Evolutionary conservation across 1,140 invertebrate genomes (phyloP), one percentile per base, ranked within the genome.

Genomic region (Scaptomyza montana): DNA sequence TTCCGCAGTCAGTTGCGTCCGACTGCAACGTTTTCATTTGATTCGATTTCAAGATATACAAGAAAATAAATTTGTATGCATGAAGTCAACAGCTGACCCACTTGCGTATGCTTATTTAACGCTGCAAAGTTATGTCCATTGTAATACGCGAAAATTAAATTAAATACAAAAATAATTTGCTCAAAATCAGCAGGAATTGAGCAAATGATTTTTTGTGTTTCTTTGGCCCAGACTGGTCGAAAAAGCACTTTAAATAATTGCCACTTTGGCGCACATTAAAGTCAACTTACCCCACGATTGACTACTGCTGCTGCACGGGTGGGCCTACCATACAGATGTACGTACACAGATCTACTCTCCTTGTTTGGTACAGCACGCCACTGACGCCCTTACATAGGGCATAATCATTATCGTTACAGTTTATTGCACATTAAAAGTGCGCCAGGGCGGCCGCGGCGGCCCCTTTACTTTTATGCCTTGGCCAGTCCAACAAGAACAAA

Each of bases 391-490:
- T 61, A 73, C 78, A 86, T 77, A 82, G 73, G 75, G 78, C 82
- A 86, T 86, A 87, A 86, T 86, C 82, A 86, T 86, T 86, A 86
- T 86, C 82, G 82, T 86, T 86, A 86, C 82, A 87, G 75, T 86
- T 86, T 86, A 87, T 86, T 82, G 82, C 78, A 86, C 82, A 86
- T 86, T 86, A 86, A 86, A 86, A 86, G 68, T 82, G 82, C 78
- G 82, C 70, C 74, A 66, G 64, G 65, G 36, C 49, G 55, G 41
- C 54, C 61, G 57, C 54, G 13, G 49, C 64, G 36, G 60, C 74
- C 81, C 74, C 74, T 80, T 81, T 86, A 77, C 81, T 81, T 78
- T 85, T 76, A 80, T 80, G 68, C 75, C 67, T 30, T 43, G 36
- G 60, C 72, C 59, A 43, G 71, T 59, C 63, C 61, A 36, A 36